Base-by-base conservation (phyloP, 1,140 invertebrate genomes). In the Metopolophium dirhodum region DNA sequence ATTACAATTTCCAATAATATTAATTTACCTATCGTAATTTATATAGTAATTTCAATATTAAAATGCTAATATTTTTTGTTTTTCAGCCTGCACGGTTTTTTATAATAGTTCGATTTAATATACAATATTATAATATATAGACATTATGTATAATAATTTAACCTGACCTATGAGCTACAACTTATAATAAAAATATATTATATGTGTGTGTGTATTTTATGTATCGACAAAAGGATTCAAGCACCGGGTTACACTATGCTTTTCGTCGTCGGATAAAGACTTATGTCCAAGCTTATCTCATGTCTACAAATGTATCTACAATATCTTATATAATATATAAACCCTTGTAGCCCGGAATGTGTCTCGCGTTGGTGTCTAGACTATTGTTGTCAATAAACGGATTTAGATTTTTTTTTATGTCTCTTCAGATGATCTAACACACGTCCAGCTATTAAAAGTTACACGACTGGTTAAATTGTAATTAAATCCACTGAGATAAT, bases 401-500 rank as follows among this genome's bases (percentile, higher is more conserved):
- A 68, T 82, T 82, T 82, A 1, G 26, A 91, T 49, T 45, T 77
- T 90, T 91, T 45, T 77, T 45, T 91, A 30, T n/a, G 11, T 68
- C 26, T n/a, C 61, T 68, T n/a, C 2, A 45, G 8, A 85, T 9
- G 9, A 2, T 35, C 20, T 41, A 45, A 11, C 20, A 14, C 22
- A 41, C 14, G 26, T 61, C 35, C 41, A 49, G 11, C 22, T 68
- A 26, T 68, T 68, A 14, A 11, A 30, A 14, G 22, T 41, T 30
- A 77, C 18, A 30, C 0, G 41, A 35, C 9, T 61, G 22, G 9
- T 68, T 26, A 47, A 91, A 82, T 77, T 51, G 51, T 83, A 92
- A 92, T 92, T 92, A 83, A 92, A 92, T 83, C 7, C n/a, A 37
- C 14, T 0, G n/a, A 54, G 35, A 51, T 26, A 22, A 92, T 77